These are phyloP conservation scores for Petrophora chlorosata DNA, from an alignment of 2,888 invertebrate species.

Conservation along the genomic window DNA sequence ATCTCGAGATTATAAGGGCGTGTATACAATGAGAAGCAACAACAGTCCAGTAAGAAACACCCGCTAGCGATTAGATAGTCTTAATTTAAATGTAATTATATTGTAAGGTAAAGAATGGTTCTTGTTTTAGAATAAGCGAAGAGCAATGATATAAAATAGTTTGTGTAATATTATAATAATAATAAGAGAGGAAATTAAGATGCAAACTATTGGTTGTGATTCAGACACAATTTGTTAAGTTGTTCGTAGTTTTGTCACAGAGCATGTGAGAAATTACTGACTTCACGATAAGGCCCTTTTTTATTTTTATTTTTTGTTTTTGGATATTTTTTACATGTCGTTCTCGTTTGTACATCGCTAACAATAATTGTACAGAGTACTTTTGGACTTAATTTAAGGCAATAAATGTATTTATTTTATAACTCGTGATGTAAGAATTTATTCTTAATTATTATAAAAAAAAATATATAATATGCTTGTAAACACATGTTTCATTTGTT, in stretches of 20 bases:
- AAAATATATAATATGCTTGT: conserved; percentile 84
- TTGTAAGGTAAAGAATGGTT: conserved; percentile 81
- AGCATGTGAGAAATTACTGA: conserved; percentile 68
- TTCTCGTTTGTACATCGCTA: conserved; percentile 84
- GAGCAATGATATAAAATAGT: conserved; percentile 83
- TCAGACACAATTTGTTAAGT: conserved; percentile 83
- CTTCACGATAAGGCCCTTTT: conserved; percentile 72
- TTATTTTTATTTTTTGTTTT: conserved; percentile 66
- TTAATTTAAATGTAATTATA: conserved; percentile 82
- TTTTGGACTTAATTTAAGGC: conserved; percentile 84
- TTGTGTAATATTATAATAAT: conserved; percentile 82
- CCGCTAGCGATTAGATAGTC: conserved; percentile 81
- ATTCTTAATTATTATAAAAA: conserved; percentile 84
- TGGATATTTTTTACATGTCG: conserved; percentile 75
- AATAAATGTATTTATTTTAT: conserved; percentile 85
- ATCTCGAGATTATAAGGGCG: conserved; percentile 60
- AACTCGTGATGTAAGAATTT: conserved; percentile 84
- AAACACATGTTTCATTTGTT: conserved; percentile 70
- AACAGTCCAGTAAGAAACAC: conserved; percentile 76
- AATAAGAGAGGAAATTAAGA: conserved; percentile 81
- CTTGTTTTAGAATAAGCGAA: conserved; percentile 82
- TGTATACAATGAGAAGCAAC: conserved; percentile 62
- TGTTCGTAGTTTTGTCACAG: conserved; percentile 76
- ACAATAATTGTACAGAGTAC: conserved; percentile 84
- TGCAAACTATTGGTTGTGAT: conserved; percentile 84